These are phyloP conservation scores for Corvus cornix DNA, from an alignment of 2,113 vertebrate genomes.

Conservation along the genomic window DNA sequence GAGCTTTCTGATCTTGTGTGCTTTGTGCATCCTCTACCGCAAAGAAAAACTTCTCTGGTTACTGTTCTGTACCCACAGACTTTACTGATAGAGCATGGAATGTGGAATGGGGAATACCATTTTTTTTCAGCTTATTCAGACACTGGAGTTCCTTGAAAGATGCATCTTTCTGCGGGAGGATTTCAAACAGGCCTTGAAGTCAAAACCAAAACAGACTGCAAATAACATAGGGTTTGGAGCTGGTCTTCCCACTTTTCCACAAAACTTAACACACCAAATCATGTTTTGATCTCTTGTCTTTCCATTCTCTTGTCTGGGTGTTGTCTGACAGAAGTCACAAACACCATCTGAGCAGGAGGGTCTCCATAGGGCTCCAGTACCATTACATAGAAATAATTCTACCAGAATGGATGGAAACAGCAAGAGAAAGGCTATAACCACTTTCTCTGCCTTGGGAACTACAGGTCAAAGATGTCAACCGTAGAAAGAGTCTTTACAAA, in stretches of 20 bases:
- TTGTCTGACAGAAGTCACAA: not conserved
- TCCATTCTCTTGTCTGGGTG: not conserved
- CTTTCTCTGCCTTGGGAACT: not conserved
- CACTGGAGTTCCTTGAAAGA: constrained; percentile 31
- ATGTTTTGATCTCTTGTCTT: not conserved
- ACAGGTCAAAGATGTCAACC: not conserved
- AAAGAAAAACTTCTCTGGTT: constrained; percentile 10
- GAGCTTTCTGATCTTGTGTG: not conserved
- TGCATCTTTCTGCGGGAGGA: constrained; percentile 43
- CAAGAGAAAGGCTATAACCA: not conserved
- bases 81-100: not conserved
- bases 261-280: not conserved
- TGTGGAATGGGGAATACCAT: not conserved
- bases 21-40: not conserved
- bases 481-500: not conserved
- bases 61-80: not conserved
- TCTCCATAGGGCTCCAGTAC: not conserved
- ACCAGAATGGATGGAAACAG: not conserved
- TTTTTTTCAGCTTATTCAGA: not conserved
- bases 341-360: not conserved
- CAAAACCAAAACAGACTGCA: constrained; percentile 55
- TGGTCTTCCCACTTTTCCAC: not conserved
- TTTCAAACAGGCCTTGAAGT: constrained; percentile 69
- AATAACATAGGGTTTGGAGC: not conserved
- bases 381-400: not conserved